A percentile compares a stretch with the other conserved stretches of the same genome.
These are phyloP conservation scores for Xanthorhoe spadicearia DNA, from an alignment of 2,888 invertebrate genomes.

Conservation along the genomic window DNA sequence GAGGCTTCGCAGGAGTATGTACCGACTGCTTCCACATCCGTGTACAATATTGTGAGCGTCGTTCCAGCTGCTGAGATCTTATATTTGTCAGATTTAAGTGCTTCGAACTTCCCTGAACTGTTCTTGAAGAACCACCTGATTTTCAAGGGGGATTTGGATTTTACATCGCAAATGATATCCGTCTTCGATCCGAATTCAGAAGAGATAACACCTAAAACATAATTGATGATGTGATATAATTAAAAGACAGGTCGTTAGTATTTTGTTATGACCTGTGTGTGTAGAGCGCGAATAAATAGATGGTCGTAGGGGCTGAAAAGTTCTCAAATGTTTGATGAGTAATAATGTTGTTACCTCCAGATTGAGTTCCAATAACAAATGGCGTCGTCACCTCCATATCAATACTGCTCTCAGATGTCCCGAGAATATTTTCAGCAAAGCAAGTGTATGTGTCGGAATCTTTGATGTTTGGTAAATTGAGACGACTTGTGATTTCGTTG, in stretches of 20 bases:
- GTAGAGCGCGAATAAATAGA: too few species aligned
- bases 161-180: slow-evolving; percentile 32
- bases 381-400: slow-evolving; percentile 22
- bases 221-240: neutral
- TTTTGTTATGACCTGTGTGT: too few species aligned
- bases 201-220: slow-evolving; percentile 18
- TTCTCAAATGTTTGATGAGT: too few species aligned
- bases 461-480: slow-evolving; percentile 11
- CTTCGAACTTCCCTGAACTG: neutral
- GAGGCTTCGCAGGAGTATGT: slow-evolving; percentile 39
- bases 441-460: slow-evolving; percentile 22
- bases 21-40: slow-evolving; percentile 30
- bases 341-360: slow-evolving; percentile 24
- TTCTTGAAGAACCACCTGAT: slow-evolving; percentile 35
- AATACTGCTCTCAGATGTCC: slow-evolving; percentile 9
- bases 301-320: too few species aligned
- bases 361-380: slow-evolving; percentile 17
- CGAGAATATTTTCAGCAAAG: slow-evolving; percentile 21
- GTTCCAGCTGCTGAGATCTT: slow-evolving; percentile 28
- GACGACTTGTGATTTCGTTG: slow-evolving; percentile 8
- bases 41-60: slow-evolving; percentile 30
- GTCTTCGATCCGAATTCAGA: slow-evolving; percentile 25
- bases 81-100: slow-evolving; percentile 24
- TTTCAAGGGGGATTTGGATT: slow-evolving; percentile 28
- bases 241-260: too few species aligned